Evolutionary conservation across 1,140 invertebrate species (phyloP).

Genomic region (Diachasmimorpha longicaudata): DNA sequence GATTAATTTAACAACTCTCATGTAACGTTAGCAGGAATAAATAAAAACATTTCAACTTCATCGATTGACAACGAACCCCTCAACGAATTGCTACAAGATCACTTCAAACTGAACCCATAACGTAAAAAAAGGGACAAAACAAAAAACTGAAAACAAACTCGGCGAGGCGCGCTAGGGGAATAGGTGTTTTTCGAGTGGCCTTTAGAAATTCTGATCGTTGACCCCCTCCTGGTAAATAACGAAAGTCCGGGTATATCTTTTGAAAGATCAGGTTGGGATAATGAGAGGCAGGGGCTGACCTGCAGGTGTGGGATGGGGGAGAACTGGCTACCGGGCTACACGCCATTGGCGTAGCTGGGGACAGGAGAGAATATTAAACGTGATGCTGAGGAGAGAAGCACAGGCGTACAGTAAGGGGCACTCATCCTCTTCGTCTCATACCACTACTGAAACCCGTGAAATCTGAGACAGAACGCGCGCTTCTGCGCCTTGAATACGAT

Average conservation of each 20-base stretch:
- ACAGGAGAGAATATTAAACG: background rate
- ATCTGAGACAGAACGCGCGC: constrained; percentile 24
- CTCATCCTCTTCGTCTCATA: background rate
- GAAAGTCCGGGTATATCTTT: constrained; percentile 56
- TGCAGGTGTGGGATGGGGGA: constrained; percentile 56
- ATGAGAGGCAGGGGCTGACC: constrained; percentile 56
- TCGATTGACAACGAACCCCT: background rate
- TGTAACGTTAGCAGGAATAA: background rate
- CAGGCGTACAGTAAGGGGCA: background rate
- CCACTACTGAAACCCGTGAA: constrained; percentile 34
- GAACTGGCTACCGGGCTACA: constrained; percentile 57
- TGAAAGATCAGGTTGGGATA: constrained; percentile 59
- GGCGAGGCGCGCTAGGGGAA: background rate
- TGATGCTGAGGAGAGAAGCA: background rate
- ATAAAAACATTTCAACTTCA: background rate
- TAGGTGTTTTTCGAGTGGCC: constrained; percentile 45
- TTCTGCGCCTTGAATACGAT: background rate
- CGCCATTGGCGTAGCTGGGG: constrained; percentile 48
- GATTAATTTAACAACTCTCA: too few species aligned
- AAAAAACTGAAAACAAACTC: background rate
- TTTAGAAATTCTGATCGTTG: constrained; percentile 56
- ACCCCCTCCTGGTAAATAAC: constrained; percentile 58
- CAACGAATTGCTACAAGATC: too few species aligned
- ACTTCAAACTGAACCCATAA: background rate
- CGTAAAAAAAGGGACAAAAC: background rate